A percentile compares a stretch with the other conserved stretches of the same genome.
Evolutionary conservation across 2,113 vertebrate genomes (phyloP).

Genomic region (Rana temporaria): DNA sequence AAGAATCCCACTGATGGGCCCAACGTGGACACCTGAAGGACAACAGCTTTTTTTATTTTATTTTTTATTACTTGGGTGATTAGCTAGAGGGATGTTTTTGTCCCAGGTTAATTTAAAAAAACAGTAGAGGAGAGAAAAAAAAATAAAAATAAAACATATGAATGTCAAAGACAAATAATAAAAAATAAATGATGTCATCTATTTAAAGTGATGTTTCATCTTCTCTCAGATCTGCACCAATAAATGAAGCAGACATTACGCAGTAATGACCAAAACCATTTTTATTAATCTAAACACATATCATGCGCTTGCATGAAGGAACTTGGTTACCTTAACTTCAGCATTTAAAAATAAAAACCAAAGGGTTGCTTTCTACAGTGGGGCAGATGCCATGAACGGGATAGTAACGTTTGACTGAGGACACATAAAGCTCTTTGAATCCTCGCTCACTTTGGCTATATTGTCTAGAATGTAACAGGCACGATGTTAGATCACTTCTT

Average conservation of each 20-base stretch:
- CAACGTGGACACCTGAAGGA: too few species aligned
- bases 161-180: too few species aligned
- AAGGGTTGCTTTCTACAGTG: slow-evolving; percentile 83
- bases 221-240: too few species aligned
- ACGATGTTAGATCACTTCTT: slow-evolving; percentile 90
- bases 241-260: neutral
- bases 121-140: too few species aligned
- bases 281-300: slow-evolving; percentile 89
- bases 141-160: too few species aligned
- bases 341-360: slow-evolving; percentile 78
- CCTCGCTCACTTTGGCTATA: slow-evolving; percentile 82
- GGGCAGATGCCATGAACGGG: slow-evolving; percentile 78
- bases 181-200: neutral
- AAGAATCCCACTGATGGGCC: too few species aligned
- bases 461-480: slow-evolving; percentile 82
- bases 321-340: slow-evolving; percentile 86
- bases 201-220: too few species aligned
- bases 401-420: slow-evolving; percentile 79
- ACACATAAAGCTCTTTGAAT: slow-evolving; percentile 85
- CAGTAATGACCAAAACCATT: slow-evolving; percentile 71
- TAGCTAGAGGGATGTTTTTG: too few species aligned
- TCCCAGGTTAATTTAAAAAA: too few species aligned
- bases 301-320: slow-evolving; percentile 82
- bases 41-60: too few species aligned
- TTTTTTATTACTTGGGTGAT: too few species aligned